Evolutionary conservation across 1,140 invertebrate species (phyloP), one percentile per base, ranked within the genome.

Genomic region (Pseudomyrmex concolor): DNA sequence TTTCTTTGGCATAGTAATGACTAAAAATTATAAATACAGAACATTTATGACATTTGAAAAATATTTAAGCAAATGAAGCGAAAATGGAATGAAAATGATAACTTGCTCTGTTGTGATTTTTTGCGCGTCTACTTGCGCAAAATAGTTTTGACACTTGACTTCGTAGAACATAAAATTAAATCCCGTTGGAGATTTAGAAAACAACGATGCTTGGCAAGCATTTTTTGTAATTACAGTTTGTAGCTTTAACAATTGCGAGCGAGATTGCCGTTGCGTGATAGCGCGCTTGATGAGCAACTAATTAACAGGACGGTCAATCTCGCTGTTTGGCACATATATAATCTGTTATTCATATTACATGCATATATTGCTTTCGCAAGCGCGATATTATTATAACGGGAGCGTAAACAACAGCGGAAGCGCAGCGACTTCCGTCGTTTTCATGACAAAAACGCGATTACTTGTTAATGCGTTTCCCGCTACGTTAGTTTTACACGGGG

Each of bases 61-160:
- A 54, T 34, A 54, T 34, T 54, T 34, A 54, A 68, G 48, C 48
- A 4, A 22, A 50, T 10, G 4, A 17, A 45, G 57, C 13, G 15
- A 25, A 70, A 45, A 45, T 13, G 15, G 19, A 59, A 55, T 15
- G 48, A 8, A 17, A 43, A 64, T 51, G 68, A 22, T 45, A 2
- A 57, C 7, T 8, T 15, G 17, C n/a, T 10, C 15, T 12, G n/a
- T 34, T 15, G 2, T 59, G 60, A 12, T 25, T 80, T 80, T 19
- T 8, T 12, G 19, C 2, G n/a, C 9, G 48, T 17, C 54, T 68
- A 22, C n/a, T 81, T 64, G 63, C 51, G 60, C 70, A 48, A 83
- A 83, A 86, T 86, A 71, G 83, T 76, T 86, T 83, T 86, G 71
- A 66, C 12, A 48, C 51, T 55, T 8, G 45, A 19, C 50, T 86